These are phyloP conservation scores for Dendrocopos noguchii DNA, from an alignment of 2,113 vertebrate genomes.

Conservation along the genomic window DNA sequence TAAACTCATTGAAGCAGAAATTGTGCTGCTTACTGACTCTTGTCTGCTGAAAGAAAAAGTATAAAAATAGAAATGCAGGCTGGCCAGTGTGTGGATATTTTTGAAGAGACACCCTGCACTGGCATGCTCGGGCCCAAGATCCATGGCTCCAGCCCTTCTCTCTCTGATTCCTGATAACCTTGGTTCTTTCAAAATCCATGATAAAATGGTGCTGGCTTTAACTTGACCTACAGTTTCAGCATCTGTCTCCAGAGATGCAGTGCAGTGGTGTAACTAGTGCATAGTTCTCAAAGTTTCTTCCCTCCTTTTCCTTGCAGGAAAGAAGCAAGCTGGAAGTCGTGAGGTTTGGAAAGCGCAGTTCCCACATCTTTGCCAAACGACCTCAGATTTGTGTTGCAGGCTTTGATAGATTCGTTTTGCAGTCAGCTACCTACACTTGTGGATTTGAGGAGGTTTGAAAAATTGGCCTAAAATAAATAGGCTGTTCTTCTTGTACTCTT, in stretches of 20 bases:
- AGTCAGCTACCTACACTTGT: not conserved
- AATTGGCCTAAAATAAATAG: not conserved
- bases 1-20: not conserved
- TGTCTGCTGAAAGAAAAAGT: not conserved
- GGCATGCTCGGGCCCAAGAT: not conserved
- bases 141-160: not conserved
- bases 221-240: not conserved
- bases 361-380: not conserved
- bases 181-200: not conserved
- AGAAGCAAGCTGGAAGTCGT: not conserved
- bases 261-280: not conserved
- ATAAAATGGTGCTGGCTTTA: not conserved
- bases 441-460: not conserved
- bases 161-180: not conserved
- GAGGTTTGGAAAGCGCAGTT: not conserved
- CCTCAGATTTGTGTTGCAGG: not conserved
- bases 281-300: not conserved
- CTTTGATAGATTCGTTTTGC: not conserved
- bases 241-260: not conserved
- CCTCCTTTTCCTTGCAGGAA: not conserved
- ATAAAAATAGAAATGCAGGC: not conserved
- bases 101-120: not conserved
- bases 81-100: not conserved
- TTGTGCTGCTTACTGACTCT: not conserved
- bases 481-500: not conserved